Conservation (phyloP, 53 echinoderm and acorn worm genomes). For the Luidia sarsii region DNA sequence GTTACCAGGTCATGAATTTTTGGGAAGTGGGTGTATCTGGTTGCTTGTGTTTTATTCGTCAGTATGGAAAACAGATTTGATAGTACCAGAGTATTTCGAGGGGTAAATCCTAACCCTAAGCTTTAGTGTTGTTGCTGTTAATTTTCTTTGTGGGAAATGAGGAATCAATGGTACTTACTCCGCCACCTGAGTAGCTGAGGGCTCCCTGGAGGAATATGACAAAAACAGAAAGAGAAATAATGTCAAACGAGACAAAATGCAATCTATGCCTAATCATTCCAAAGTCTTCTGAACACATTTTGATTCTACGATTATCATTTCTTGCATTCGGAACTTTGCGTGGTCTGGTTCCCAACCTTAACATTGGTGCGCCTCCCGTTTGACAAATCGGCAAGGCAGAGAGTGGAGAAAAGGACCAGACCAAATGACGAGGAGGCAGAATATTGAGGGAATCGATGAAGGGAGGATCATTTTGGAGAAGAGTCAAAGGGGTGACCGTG, state of each 20-base stretch:
- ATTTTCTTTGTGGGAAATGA: not conserved
- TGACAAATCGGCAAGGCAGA: too few relatives aligned
- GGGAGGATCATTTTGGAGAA: too few relatives aligned
- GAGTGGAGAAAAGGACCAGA: too few relatives aligned
- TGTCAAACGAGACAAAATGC: not conserved
- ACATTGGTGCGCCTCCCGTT: too few relatives aligned
- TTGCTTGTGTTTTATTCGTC: too few relatives aligned
- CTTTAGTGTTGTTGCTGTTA: not conserved
- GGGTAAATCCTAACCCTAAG: not conserved
- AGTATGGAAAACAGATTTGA: too few relatives aligned
- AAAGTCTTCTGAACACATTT: too few relatives aligned
- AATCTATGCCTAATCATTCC: not conserved
- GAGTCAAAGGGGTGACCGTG: too few relatives aligned
- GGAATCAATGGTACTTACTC: not conserved
- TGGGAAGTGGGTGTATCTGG: too few relatives aligned
- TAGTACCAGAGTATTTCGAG: not conserved
- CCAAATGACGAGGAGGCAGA: too few relatives aligned
- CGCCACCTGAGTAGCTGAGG: constrained; percentile 37
- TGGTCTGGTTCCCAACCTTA: not conserved
- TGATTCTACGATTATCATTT: not conserved
- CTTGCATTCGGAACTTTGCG: not conserved
- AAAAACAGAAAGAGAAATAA: not conserved
- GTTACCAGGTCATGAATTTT: too few relatives aligned
- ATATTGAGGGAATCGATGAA: too few relatives aligned
- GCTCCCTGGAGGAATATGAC: constrained; percentile 31